Percentiles rank a stretch among this genome's conserved stretches.
phyloP scores from a whole-genome alignment of 2,888 invertebrate genomes.

The Rhingia rostrata region DNA sequence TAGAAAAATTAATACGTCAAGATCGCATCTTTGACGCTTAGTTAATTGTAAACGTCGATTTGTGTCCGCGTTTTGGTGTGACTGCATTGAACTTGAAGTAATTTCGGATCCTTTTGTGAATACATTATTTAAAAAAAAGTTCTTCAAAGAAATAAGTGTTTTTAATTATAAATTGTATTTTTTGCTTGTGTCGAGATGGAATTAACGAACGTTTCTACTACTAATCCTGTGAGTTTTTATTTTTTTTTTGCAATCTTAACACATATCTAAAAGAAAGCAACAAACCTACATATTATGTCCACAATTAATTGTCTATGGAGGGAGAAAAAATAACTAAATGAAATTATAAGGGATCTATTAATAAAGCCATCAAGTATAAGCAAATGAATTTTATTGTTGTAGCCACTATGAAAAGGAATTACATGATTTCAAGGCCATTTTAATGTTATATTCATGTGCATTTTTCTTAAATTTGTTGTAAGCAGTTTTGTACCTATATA shows the following conservation, averaged over 20 bases:
- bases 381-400: neutral
- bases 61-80: constrained; percentile 5
- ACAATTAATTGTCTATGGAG: neutral
- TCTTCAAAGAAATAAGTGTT: neutral
- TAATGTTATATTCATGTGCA: neutral
- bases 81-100: neutral
- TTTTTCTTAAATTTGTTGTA: neutral
- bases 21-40: constrained; percentile 1
- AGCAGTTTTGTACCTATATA: too few relatives aligned
- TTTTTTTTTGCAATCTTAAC: neutral
- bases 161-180: too few relatives aligned
- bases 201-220: constrained; percentile 33
- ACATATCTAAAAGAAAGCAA: too few relatives aligned
- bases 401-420: constrained; percentile 4
- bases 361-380: neutral
- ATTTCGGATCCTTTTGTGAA: neutral
- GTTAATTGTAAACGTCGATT: constrained; percentile 1
- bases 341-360: constrained; percentile 8
- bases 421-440: constrained; percentile 29
- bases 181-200: constrained; percentile 18
- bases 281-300: too few relatives aligned
- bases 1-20: neutral
- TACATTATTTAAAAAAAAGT: neutral
- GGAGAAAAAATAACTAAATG: neutral
- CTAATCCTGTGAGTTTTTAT: constrained; percentile 48